Percentiles rank a stretch among this genome's conserved stretches.
Evolutionary conservation across 2,888 invertebrate species (phyloP).

Genomic region (Epirrita christyi): DNA sequence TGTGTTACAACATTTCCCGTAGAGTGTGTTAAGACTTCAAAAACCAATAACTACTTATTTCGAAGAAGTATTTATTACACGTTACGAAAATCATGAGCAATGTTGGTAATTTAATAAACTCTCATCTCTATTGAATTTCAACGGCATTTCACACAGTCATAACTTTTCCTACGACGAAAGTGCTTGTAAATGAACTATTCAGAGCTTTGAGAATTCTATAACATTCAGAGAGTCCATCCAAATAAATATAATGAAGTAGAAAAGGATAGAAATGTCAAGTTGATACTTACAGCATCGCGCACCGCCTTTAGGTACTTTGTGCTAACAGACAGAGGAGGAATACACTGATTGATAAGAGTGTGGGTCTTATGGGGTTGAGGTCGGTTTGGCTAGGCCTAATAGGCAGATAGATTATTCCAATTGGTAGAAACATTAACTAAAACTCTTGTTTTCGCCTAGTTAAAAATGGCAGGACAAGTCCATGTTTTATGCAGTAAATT

Average conservation of each 20-base stretch:
- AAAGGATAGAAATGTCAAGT: slow-evolving; percentile 11
- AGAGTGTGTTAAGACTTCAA: too few relatives aligned
- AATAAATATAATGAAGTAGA: too few relatives aligned
- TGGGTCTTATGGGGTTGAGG: slow-evolving; percentile 44
- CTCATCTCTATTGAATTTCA: not conserved
- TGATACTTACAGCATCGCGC: slow-evolving; percentile 7
- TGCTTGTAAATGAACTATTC: slow-evolving; percentile 18
- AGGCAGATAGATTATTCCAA: too few relatives aligned
- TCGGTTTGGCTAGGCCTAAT: slow-evolving; percentile 1
- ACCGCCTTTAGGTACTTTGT: too few relatives aligned
- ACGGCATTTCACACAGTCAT: slow-evolving; percentile 1
- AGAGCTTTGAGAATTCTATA: too few relatives aligned
- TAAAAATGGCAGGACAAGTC: not conserved
- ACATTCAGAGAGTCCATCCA: not conserved
- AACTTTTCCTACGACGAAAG: slow-evolving; percentile 12
- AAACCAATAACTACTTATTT: too few relatives aligned
- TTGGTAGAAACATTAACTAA: not conserved
- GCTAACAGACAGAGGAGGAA: slow-evolving; percentile 22
- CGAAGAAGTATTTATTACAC: too few relatives aligned
- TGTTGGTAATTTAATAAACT: not conserved
- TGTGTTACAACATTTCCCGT: too few relatives aligned
- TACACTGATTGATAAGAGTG: slow-evolving; percentile 44
- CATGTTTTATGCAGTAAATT: not conserved
- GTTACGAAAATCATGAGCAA: too few relatives aligned
- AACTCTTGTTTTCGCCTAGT: not conserved